Base-by-base conservation (phyloP, 2,113 vertebrate genomes). In the Melanostigma gelatinosum region DNA sequence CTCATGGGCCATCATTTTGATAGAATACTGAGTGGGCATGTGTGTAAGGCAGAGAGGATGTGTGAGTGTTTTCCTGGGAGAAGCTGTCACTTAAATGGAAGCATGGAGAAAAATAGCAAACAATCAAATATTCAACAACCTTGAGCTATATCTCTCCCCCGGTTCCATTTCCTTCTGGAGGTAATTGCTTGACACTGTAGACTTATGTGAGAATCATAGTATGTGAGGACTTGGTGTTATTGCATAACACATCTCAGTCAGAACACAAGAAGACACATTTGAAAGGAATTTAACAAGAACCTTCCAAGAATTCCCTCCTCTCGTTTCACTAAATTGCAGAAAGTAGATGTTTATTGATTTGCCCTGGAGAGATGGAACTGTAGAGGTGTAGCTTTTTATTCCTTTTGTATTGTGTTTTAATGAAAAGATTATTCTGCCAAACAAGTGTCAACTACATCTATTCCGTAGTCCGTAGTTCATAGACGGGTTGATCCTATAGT, bases 51-150 rank as follows among this genome's bases (percentile, higher is more conserved):
- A 7, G 32, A 20, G 22, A 67, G 16, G n/a, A 57, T 44, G 58
- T 2, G 60, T 46, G 32, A n/a, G 77, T n/a, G 27, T 2, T 34
- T 48, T 72, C 34, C 27, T 27, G 36, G 13, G 32, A 60, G 42
- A 75, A 10, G 42, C 42, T 50, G 66, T 52, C 40, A 72, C 16
- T 80, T 72, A 85, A 85, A 86, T 79, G 75, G 75, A 87, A 72
- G 76, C 74, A 54, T 46, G 75, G 67, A 65, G 61, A 77, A 72
- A 84, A 68, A 77, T 57, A 20, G 70, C 65, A 81, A 89, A 89
- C 85, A 88, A 87, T 87, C 71, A 86, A 88, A 85, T 85, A 82
- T 92, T 87, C 82, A 85, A 72, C 80, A 90, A 87, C 77, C 79
- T 86, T 90, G 85, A 83, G 82, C 72, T 73, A 62, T 15, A 13